These are phyloP conservation scores for Coluber constrictor DNA, from an alignment of 2,797 vertebrate genomes.

Conservation along the genomic window DNA sequence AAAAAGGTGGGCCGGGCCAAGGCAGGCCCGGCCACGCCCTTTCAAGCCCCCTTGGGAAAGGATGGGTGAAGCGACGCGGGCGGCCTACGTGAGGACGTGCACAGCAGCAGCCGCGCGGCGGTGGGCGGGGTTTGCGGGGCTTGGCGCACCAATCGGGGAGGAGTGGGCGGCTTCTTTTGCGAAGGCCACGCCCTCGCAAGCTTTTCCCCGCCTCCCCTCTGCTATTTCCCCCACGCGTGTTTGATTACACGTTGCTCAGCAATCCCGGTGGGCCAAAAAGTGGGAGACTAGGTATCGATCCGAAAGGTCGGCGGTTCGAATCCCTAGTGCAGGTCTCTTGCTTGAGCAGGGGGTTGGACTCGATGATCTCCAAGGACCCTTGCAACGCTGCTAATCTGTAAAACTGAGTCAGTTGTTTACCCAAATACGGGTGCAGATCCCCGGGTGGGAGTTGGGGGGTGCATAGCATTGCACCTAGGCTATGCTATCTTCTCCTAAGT, in stretches of 20 bases:
- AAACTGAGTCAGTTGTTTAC: not conserved
- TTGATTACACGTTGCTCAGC: not conserved
- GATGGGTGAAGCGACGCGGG: constrained; percentile 33
- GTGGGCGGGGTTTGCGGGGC: not conserved
- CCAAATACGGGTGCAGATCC: not conserved
- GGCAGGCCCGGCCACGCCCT: not conserved
- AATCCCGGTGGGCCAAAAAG: not conserved
- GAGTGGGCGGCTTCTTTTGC: not conserved
- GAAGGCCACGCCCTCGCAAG: not conserved
- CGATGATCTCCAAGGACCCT: no score
- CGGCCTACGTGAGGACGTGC: constrained; percentile 69
- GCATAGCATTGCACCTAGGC: no score
- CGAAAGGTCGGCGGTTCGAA: no score
- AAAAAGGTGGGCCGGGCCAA: not conserved
- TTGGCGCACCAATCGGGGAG: not conserved
- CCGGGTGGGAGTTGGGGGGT: not conserved
- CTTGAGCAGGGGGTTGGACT: no score
- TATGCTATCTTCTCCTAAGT: not conserved
- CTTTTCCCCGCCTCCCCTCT: not conserved
- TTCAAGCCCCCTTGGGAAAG: not conserved
- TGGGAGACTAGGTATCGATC: not conserved
- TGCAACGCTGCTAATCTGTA: no score
- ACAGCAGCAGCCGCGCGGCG: constrained; percentile 46
- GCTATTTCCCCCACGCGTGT: not conserved
- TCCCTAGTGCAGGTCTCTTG: no score